phyloP scores from a whole-genome alignment of 2,888 invertebrate genomes.

The Pardosa pseudoannulata region DNA sequence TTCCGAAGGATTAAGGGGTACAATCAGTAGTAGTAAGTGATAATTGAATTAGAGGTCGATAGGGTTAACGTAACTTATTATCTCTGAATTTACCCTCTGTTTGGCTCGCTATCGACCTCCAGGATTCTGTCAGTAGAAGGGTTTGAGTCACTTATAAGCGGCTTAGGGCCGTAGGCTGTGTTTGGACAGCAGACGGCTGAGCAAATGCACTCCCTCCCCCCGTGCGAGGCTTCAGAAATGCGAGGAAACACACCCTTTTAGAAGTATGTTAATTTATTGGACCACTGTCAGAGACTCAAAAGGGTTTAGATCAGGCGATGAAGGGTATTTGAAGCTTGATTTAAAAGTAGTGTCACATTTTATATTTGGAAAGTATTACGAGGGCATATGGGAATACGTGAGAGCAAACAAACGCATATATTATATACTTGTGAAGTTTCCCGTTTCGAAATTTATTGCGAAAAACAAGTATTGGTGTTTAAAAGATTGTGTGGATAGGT shows the following conservation, averaged over 20 bases:
- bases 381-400: no score
- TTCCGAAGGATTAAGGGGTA: constrained; percentile 46
- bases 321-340: not conserved
- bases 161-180: constrained; percentile 48
- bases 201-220: constrained; percentile 35
- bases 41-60: constrained; percentile 70
- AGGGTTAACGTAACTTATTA: constrained; percentile 63
- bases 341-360: not conserved
- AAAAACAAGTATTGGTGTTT: no score
- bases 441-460: no score
- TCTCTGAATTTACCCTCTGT: not conserved
- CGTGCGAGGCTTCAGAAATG: not conserved
- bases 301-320: not conserved
- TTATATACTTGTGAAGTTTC: no score
- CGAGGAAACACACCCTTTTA: not conserved
- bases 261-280: constrained; percentile 1
- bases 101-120: constrained; percentile 33
- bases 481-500: no score
- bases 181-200: constrained; percentile 44
- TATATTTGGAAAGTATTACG: no score
- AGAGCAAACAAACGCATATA: no score
- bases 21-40: constrained; percentile 3
- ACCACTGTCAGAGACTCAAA: not conserved
- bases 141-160: constrained; percentile 53
- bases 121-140: constrained; percentile 43